Conservation (phyloP, 2,888 invertebrate species). For the Brachycybe producta region DNA sequence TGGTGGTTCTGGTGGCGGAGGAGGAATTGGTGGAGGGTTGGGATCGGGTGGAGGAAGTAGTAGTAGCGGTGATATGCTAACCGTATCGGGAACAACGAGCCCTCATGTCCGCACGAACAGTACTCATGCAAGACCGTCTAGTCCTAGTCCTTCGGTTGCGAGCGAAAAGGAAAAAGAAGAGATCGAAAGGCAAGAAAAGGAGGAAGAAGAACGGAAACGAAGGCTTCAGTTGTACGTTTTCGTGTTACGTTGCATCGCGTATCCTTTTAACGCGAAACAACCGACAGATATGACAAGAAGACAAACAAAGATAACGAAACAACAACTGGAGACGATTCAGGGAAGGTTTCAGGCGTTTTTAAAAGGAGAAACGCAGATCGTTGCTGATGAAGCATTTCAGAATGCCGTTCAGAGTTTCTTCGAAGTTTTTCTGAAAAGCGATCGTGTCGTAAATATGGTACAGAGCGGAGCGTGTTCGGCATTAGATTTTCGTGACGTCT, state of each 20-base stretch:
- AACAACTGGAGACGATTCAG: conserved; percentile 86
- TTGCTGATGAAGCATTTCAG: conserved; percentile 96
- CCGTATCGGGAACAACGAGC: background rate
- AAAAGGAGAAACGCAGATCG: conserved; percentile 73
- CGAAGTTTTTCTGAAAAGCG: conserved; percentile 93
- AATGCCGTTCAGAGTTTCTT: conserved; percentile 94
- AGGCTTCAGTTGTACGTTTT: conserved; percentile 95
- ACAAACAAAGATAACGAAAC: conserved; percentile 89
- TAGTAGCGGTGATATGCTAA: background rate
- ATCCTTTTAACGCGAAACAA: conserved; percentile 98
- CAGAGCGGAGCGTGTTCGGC: conserved; percentile 95
- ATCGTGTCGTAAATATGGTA: conserved; percentile 91
- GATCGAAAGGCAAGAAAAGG: conserved; percentile 77
- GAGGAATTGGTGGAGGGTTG: background rate
- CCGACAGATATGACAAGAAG: conserved; percentile 95
- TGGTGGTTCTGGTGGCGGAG: background rate
- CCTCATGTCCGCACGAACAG: background rate
- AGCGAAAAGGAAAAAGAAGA: conserved; percentile 40
- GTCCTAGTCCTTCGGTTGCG: conserved; percentile 81
- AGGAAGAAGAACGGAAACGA: conserved; percentile 90
- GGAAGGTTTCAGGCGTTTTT: conserved; percentile 68
- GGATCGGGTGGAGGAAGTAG: background rate
- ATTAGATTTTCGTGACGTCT: conserved; percentile 96
- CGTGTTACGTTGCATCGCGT: conserved; percentile 91
- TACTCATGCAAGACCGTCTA: conserved; percentile 61